Conservation (phyloP, 2,113 vertebrate genomes). For the Megaceryle maxima region DNA sequence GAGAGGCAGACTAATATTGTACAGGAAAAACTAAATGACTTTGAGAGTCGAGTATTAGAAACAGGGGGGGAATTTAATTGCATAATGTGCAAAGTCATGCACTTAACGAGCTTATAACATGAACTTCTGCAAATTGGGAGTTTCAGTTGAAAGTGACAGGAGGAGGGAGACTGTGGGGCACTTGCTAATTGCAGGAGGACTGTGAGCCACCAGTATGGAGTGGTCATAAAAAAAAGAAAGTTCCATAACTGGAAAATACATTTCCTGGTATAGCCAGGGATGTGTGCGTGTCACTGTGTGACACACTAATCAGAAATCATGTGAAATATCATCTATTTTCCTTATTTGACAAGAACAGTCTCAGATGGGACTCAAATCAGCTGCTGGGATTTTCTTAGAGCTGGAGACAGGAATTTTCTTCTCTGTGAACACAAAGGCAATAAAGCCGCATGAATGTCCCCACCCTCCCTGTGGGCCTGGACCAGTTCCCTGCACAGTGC, state of each 20-base stretch:
- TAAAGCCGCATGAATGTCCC: background rate
- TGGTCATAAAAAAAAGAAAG: background rate
- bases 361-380: background rate
- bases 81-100: constrained; percentile 49
- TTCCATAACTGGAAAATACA: background rate
- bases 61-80: constrained; percentile 59
- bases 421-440: background rate
- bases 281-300: background rate
- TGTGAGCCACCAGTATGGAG: background rate
- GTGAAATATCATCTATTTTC: background rate
- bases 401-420: background rate
- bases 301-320: background rate
- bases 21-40: constrained; percentile 53
- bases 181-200: background rate
- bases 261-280: background rate
- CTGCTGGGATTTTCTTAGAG: background rate
- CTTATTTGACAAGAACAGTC: background rate
- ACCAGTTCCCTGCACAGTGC: background rate
- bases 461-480: fast-evolving
- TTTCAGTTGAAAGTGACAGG: constrained; percentile 20
- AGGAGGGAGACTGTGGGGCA: background rate
- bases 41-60: constrained; percentile 50
- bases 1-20: background rate
- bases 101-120: constrained; percentile 33
- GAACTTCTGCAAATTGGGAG: constrained; percentile 59